Evolutionary conservation across 2,888 invertebrate species (phyloP).

Genomic region (Calameuta pallipes): DNA sequence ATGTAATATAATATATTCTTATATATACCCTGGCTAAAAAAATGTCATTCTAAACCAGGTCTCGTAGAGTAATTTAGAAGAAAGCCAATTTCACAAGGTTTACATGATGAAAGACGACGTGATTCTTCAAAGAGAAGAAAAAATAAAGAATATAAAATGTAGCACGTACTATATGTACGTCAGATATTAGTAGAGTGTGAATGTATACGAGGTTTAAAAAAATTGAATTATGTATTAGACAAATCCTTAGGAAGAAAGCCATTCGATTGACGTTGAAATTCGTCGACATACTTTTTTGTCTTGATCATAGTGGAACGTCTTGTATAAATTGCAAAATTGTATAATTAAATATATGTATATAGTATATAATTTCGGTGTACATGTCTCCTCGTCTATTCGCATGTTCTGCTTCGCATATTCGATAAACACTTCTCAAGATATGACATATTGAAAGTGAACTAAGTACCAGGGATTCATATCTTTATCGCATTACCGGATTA

Average conservation of each 20-base stretch:
- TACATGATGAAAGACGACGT: not conserved
- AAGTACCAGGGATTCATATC: slow-evolving; percentile 42
- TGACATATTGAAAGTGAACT: slow-evolving; percentile 58
- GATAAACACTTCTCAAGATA: slow-evolving; percentile 57
- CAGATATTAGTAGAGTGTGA: not conserved
- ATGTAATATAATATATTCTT: slow-evolving; percentile 34
- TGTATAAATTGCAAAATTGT: slow-evolving; percentile 55
- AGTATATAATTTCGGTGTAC: slow-evolving; percentile 23
- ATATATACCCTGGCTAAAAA: slow-evolving; percentile 27
- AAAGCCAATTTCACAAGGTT: not conserved
- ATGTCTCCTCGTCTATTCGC: not conserved
- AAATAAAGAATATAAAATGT: not conserved
- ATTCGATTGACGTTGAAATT: slow-evolving; percentile 1
- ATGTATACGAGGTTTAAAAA: slow-evolving; percentile 5
- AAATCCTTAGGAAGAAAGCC: slow-evolving; percentile 7
- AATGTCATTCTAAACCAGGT: slow-evolving; percentile 23
- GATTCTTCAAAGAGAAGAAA: not conserved
- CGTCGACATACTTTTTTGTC: not conserved
- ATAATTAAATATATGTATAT: slow-evolving; percentile 44
- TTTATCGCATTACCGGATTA: not conserved
- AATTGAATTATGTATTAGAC: slow-evolving; percentile 2
- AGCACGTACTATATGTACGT: not conserved
- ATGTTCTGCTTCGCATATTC: slow-evolving; percentile 3
- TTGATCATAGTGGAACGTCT: not conserved
- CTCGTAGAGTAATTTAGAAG: not conserved